Conservation (phyloP, 1,140 invertebrate genomes). For the Pentalonia nigronervosa region DNA sequence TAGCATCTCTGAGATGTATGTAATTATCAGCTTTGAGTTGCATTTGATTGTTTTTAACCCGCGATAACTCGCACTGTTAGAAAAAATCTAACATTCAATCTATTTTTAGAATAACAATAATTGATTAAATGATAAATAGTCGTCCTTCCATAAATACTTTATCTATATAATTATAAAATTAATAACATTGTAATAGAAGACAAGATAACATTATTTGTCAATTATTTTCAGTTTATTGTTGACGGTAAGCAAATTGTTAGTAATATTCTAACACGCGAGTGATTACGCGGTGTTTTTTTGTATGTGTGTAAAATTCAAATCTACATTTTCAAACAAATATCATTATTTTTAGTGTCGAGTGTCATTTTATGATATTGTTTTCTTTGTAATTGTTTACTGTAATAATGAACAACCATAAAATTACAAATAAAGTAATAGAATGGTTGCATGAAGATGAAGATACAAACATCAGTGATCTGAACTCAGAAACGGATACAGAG, state of each 20-base stretch:
- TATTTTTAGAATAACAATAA: slow-evolving; percentile 21
- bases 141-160: background rate
- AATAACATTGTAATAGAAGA: background rate
- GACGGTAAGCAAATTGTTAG: slow-evolving; percentile 11
- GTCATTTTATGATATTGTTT: background rate
- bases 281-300: background rate
- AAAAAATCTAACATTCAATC: slow-evolving; percentile 20
- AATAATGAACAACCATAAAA: slow-evolving; percentile 30
- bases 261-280: slow-evolving; percentile 11
- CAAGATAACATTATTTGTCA: background rate
- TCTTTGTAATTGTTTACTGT: slow-evolving; percentile 24
- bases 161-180: background rate
- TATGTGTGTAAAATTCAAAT: slow-evolving; percentile 19
- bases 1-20: too few species aligned
- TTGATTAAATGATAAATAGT: slow-evolving; percentile 3
- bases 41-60: background rate
- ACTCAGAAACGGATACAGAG: slow-evolving; percentile 18
- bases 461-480: slow-evolving; percentile 5
- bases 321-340: slow-evolving; percentile 17
- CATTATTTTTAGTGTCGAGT: slow-evolving; percentile 15
- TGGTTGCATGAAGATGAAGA: slow-evolving; percentile 21
- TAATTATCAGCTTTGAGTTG: too few species aligned
- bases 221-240: background rate
- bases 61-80: slow-evolving; percentile 12
- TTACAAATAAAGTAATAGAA: slow-evolving; percentile 21